phyloP scores from a whole-genome alignment of 2,888 invertebrate species.

The Cybosia mesomella region DNA sequence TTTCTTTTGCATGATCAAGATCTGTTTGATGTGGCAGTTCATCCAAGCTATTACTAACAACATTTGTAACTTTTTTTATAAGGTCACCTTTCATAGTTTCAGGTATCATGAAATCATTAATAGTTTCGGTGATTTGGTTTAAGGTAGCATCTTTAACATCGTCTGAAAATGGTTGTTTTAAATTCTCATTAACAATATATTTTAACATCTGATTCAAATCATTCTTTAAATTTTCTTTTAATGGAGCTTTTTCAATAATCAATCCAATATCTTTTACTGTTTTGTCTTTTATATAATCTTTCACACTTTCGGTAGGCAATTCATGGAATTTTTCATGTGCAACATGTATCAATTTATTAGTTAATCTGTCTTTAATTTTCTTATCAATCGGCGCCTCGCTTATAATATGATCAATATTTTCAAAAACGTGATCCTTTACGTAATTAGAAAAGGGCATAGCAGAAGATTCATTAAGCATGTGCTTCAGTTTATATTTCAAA shows the following conservation, averaged over 20 bases:
- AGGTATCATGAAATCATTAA: slow-evolving; percentile 5
- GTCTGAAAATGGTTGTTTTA: slow-evolving; percentile 13
- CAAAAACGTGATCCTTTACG: slow-evolving; percentile 15
- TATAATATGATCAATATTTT: slow-evolving; percentile 19
- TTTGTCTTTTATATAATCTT: slow-evolving; percentile 11
- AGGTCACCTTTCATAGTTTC: slow-evolving; percentile 9
- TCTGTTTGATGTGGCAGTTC: slow-evolving; percentile 14
- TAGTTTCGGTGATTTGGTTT: slow-evolving; percentile 9
- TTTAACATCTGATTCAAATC: slow-evolving; percentile 12
- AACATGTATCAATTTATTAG: slow-evolving; percentile 12
- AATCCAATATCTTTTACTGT: slow-evolving; percentile 1
- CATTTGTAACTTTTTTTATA: slow-evolving; percentile 6
- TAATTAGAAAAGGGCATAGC: slow-evolving; percentile 18
- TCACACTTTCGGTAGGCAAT: slow-evolving; percentile 7
- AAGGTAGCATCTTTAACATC: not conserved
- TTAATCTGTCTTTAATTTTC: slow-evolving; percentile 7
- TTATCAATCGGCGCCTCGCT: slow-evolving; percentile 3
- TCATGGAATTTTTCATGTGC: slow-evolving; percentile 3
- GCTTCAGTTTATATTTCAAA: slow-evolving; percentile 11
- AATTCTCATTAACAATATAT: slow-evolving; percentile 8
- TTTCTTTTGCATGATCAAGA: slow-evolving; percentile 19
- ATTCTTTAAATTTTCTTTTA: slow-evolving; percentile 11
- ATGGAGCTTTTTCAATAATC: slow-evolving; percentile 3
- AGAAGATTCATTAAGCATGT: slow-evolving; percentile 19
- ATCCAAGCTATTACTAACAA: slow-evolving; percentile 14